These are phyloP conservation scores for Tolypeutes matacus DNA, from an alignment of 2,797 vertebrate species.

Conservation along the genomic window DNA sequence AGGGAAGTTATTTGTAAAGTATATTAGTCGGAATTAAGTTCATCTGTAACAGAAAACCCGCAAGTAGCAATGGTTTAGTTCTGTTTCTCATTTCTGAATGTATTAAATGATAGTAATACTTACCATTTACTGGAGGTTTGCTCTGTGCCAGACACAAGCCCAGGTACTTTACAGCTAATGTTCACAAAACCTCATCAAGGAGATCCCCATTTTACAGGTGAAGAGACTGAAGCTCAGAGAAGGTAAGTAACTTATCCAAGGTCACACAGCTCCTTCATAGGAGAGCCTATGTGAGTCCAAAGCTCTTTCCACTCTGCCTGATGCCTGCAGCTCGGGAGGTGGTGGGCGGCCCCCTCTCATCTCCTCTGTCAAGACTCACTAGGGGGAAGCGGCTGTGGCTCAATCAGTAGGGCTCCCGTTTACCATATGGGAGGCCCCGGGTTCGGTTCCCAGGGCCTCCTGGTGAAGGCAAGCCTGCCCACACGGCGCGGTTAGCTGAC, in stretches of 20 bases:
- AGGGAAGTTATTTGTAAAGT: slow-evolving; percentile 20
- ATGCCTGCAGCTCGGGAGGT: neutral
- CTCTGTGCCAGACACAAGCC: neutral
- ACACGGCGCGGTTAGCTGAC: too few relatives aligned
- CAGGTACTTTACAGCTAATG: neutral
- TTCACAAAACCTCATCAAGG: neutral
- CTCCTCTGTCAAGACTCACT: neutral
- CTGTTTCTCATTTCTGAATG: neutral
- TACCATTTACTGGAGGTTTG: neutral
- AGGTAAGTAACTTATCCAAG: neutral
- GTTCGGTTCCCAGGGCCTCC: too few relatives aligned
- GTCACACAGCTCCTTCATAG: neutral
- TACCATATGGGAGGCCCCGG: too few relatives aligned
- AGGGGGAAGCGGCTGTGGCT: too few relatives aligned
- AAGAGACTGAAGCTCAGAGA: neutral
- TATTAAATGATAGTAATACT: neutral
- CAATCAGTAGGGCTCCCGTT: too few relatives aligned
- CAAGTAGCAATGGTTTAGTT: neutral
- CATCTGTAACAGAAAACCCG: slow-evolving; percentile 49
- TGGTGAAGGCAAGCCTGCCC: too few relatives aligned
- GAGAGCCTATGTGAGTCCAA: neutral
- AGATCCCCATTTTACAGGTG: neutral
- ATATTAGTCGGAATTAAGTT: slow-evolving; percentile 5
- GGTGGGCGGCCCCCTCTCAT: neutral
- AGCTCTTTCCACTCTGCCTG: neutral